phyloP scores from a whole-genome alignment of 2,797 vertebrate genomes.

The Schizopygopsis pylzovi region DNA sequence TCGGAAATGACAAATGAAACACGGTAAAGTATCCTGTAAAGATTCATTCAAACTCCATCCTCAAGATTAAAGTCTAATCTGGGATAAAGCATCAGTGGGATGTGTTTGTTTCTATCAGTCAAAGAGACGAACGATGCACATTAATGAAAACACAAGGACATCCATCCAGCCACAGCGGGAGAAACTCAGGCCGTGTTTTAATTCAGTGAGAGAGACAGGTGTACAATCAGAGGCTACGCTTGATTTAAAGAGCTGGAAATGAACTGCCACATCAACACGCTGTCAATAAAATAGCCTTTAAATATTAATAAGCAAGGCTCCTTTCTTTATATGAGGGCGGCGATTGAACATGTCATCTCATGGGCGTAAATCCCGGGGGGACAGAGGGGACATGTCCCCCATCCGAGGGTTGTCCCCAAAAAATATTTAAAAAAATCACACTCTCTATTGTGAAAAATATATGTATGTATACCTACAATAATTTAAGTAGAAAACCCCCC shows the following conservation, averaged over 20 bases:
- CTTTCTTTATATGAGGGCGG: slow-evolving; percentile 36
- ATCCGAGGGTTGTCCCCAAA: too few relatives aligned
- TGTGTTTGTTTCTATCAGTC: slow-evolving; percentile 14
- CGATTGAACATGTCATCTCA: slow-evolving; percentile 40
- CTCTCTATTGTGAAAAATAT: too few relatives aligned
- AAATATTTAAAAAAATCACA: too few relatives aligned
- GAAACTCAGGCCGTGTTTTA: neutral
- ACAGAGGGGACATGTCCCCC: too few relatives aligned
- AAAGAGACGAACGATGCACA: neutral
- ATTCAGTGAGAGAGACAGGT: slow-evolving; percentile 39
- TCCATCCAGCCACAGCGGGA: neutral
- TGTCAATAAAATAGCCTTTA: slow-evolving; percentile 79
- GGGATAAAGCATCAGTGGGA: slow-evolving; percentile 61
- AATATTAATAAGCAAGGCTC: slow-evolving; percentile 73
- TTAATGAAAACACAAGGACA: neutral
- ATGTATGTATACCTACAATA: too few relatives aligned
- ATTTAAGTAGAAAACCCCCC: too few relatives aligned
- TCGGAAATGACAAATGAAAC: slow-evolving; percentile 35
- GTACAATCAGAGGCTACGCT: slow-evolving; percentile 39
- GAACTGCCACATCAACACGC: slow-evolving; percentile 74
- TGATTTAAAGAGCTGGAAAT: slow-evolving; percentile 59
- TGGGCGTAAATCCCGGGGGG: too few relatives aligned
- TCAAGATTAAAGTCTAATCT: slow-evolving; percentile 77
- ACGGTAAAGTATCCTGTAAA: slow-evolving; percentile 59
- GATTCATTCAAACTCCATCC: slow-evolving; percentile 70